A percentile compares a stretch with the other conserved stretches of the same genome.
Conservation (phyloP, 2,888 invertebrate species). For the Drosophila sordidapex region DNA sequence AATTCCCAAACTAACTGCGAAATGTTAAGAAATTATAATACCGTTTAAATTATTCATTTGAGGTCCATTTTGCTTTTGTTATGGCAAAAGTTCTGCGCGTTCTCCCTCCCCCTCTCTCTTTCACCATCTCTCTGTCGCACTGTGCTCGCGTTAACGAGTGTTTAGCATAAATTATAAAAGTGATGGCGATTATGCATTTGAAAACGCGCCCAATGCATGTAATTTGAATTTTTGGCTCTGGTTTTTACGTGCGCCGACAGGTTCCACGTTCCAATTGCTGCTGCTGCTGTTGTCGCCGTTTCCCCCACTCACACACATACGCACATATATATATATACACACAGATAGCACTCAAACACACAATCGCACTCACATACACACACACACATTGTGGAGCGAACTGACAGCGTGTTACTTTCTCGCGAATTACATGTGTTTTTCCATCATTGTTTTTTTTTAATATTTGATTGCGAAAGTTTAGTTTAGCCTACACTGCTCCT, state of each 20-base stretch:
- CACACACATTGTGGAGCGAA: constrained; percentile 58
- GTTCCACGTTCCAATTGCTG: constrained; percentile 70
- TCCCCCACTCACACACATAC: constrained; percentile 44
- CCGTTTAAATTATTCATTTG: constrained; percentile 56
- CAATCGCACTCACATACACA: constrained; percentile 32
- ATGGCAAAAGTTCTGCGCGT: constrained; percentile 47
- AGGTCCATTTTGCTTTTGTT: constrained; percentile 33
- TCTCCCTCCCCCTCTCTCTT: not conserved
- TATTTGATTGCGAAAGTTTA: constrained; percentile 26
- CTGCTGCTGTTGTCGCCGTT: constrained; percentile 42
- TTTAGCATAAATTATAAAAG: constrained; percentile 71
- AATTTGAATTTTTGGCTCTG: constrained; percentile 72
- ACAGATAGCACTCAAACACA: constrained; percentile 33
- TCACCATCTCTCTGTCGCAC: not conserved
- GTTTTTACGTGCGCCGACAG: constrained; percentile 77
- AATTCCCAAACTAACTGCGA: constrained; percentile 72
- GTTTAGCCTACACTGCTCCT: constrained; percentile 5
- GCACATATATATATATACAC: constrained; percentile 10
- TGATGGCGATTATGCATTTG: constrained; percentile 72
- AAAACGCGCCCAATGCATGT: constrained; percentile 74
- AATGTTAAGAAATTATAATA: constrained; percentile 56
- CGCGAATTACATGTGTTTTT: constrained; percentile 81
- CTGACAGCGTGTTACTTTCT: constrained; percentile 81
- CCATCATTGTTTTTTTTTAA: constrained; percentile 30
- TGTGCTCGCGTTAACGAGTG: constrained; percentile 33